Base-by-base conservation (phyloP, 1,140 invertebrate genomes). In the Gryllus bimaculatus region DNA sequence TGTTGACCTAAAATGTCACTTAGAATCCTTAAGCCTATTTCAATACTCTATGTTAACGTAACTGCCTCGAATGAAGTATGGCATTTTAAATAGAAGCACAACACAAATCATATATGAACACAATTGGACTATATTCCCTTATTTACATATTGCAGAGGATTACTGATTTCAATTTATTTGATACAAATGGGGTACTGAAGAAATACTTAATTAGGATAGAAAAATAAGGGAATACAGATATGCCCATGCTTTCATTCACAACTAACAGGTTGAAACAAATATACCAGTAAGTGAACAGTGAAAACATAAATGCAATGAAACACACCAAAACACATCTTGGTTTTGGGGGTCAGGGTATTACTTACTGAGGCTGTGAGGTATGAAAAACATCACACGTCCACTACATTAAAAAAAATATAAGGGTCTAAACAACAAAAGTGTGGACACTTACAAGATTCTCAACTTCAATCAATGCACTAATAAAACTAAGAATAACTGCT, bases 361-460 rank as follows among this genome's bases (percentile, higher is more conserved):
- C 18, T 66, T 66, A 66, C 54, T 66, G 54, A 66, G 54, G 54
- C 18, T 66, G 54, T 66, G 54, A 66, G 54, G 54, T 66, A 66
- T 66, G 54, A 66, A 7, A 66, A 66, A 66, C 54, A 66, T 66
- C 54, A 66, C 54, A 66, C 54, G 18, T 39, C 54, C 54, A 66
- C 54, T 66, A 66, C 54, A 66, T 66, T 66, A 66, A 66, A 66
- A 39, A 13, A 66, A 66, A 66, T 76, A 47, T 39, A 15, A 18
- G 78, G 66, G 78, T 47, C 78, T 73, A 49, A 79, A 75, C 78
- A 77, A 77, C 76, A 79, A n/a, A 79, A 78, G 79, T 80, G 79
- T 80, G 79, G 77, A 80, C 79, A 80, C 76, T 80, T 80, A 80
- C 79, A 80, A 54, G 48, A 75, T 79, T 79, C 73, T 79, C 47